phyloP scores from a whole-genome alignment of 2,113 vertebrate species.

The Melanerpes aurifrons region DNA sequence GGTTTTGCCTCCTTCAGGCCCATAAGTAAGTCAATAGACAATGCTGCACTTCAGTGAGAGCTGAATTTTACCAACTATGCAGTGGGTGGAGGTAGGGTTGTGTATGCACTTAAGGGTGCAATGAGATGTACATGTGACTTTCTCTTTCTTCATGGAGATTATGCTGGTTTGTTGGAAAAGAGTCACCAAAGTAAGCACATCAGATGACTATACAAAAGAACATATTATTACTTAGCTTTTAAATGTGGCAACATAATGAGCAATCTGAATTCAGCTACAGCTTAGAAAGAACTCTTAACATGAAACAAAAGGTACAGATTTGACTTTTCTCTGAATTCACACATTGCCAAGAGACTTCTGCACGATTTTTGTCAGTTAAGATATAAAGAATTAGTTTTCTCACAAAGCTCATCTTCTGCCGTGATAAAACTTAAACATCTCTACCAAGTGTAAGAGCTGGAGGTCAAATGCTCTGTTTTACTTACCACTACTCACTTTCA shows the following conservation, averaged over 20 bases:
- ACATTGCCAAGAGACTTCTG: neutral
- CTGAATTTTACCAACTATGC: neutral
- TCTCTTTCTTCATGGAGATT: neutral
- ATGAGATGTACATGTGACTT: constrained; percentile 17
- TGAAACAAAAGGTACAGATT: constrained; percentile 19
- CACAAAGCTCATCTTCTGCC: neutral
- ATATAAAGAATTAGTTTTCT: neutral
- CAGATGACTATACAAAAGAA: constrained; percentile 47
- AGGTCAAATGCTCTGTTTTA: neutral
- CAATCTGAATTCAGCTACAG: constrained; percentile 6
- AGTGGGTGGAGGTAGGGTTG: neutral
- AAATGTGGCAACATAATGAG: constrained; percentile 51
- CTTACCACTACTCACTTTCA: neutral
- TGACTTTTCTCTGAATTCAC: constrained; percentile 3
- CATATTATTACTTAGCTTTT: constrained; percentile 47
- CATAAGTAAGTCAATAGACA: neutral
- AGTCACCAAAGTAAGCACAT: constrained; percentile 34
- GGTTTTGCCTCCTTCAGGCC: neutral
- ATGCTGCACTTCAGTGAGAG: neutral
- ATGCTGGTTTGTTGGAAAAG: neutral
- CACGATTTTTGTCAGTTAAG: neutral
- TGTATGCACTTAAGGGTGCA: neutral
- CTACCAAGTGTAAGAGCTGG: neutral
- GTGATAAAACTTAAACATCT: neutral
- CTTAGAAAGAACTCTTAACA: neutral